A percentile compares a stretch with the other conserved stretches of the same genome.
phyloP scores from a whole-genome alignment of 2,888 invertebrate genomes.

The Ceriagrion tenellum region DNA sequence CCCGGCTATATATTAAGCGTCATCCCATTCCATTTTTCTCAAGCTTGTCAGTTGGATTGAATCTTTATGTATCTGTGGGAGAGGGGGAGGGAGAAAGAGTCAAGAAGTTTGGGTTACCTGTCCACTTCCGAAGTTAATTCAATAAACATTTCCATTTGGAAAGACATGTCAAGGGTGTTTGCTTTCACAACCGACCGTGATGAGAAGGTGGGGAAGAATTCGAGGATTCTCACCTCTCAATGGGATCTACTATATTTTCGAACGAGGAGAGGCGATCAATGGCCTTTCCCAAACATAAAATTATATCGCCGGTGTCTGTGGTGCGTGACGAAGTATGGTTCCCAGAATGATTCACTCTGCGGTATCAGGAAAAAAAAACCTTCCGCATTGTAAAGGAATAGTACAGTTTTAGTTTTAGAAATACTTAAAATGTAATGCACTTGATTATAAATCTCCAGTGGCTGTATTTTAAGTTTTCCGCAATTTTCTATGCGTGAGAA shows the following conservation, averaged over 20 bases:
- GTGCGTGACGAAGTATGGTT: too few species aligned
- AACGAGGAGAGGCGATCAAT: neutral
- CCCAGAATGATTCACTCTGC: too few species aligned
- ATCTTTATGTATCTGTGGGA: neutral
- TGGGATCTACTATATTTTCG: neutral
- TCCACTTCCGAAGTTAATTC: neutral
- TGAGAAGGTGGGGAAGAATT: neutral
- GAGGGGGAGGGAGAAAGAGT: too few species aligned
- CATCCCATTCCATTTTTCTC: neutral
- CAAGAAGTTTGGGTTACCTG: neutral
- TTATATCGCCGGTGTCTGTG: too few species aligned
- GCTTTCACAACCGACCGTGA: neutral
- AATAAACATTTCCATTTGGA: neutral
- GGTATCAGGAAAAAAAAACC: too few species aligned
- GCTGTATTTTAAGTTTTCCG: too few species aligned
- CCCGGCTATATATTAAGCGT: neutral
- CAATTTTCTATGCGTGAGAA: too few species aligned
- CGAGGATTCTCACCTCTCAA: neutral
- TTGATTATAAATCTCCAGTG: too few species aligned
- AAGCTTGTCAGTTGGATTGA: constrained; percentile 12
- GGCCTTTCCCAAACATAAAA: neutral
- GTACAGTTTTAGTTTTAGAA: too few species aligned
- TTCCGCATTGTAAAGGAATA: too few species aligned
- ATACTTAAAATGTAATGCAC: too few species aligned
- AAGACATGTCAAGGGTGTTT: neutral